Percentiles rank a stretch among this genome's conserved stretches.
phyloP scores from a whole-genome alignment of 2,888 invertebrate genomes.

The Cordilura impudica region DNA sequence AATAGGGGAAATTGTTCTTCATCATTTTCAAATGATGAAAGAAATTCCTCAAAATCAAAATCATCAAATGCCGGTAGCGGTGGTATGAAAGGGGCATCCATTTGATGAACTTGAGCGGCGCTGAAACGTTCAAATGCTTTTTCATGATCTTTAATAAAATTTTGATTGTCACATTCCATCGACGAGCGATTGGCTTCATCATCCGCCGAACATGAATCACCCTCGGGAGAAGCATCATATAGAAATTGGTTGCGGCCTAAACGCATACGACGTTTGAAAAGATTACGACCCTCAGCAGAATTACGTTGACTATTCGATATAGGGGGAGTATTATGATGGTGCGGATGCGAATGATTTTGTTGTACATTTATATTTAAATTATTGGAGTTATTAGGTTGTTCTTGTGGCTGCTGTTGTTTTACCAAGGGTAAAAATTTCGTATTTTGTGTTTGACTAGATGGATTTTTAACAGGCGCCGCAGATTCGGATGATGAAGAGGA shows the following conservation, averaged over 20 bases:
- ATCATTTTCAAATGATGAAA: conserved; percentile 83
- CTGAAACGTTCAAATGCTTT: conserved; percentile 50
- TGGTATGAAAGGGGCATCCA: conserved; percentile 66
- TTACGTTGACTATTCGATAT: conserved; percentile 67
- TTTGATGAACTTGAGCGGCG: conserved; percentile 7
- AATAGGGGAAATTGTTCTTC: conserved; percentile 80
- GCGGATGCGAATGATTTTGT: neutral
- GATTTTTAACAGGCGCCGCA: conserved; percentile 65
- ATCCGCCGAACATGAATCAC: conserved; percentile 71
- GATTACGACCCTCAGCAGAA: conserved; percentile 72
- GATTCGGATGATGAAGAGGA: conserved; percentile 68
- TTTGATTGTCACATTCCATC: conserved; percentile 70
- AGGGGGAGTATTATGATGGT: conserved; percentile 18
- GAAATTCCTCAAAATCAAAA: conserved; percentile 83
- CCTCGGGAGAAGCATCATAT: conserved; percentile 76
- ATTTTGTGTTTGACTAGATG: conserved; percentile 57
- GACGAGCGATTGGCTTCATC: conserved; percentile 74
- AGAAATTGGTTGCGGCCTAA: conserved; percentile 77
- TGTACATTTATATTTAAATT: no score
- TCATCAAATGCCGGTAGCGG: conserved; percentile 80
- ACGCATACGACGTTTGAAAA: conserved; percentile 76
- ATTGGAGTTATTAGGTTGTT: conserved; percentile 19
- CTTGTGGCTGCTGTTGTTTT: conserved; percentile 13
- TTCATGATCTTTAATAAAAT: conserved; percentile 64
- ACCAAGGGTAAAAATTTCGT: conserved; percentile 46